Evolutionary conservation across 2,797 vertebrate genomes (phyloP), one percentile per base, ranked within the genome.

Genomic region (Falco novaeseelandiae): DNA sequence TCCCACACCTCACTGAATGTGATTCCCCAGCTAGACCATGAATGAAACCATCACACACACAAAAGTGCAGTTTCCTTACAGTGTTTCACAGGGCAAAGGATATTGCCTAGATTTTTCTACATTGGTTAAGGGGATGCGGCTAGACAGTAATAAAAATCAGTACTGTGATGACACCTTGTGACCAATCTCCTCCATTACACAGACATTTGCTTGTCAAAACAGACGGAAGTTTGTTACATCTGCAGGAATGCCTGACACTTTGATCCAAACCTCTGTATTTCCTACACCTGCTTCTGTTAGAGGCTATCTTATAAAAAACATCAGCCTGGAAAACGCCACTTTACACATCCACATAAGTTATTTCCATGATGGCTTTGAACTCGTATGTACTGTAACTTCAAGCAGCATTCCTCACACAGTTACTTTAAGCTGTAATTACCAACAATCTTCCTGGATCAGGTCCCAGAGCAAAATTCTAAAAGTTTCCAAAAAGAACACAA

Each of bases 81-180:
- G 23, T 1, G 1, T 42, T 74, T 42, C 40, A 58, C 6, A 29
- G 9, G 32, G 15, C 14, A 87, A 62, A 82, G 10, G 26, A 2
- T 49, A 48, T 44, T 74, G 48, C 32, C n/a, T 29, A 34, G 14
- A 34, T n/a, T 67, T 61, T n/a, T 51, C 27, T 32, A 5, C 11
- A n/a, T 49, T 12, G 66, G 30, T 14, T 48, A 34, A 10, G n/a
- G 4, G 18, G 51, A 55, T 52, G 14, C 3, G 10, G 38, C 52
- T 32, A 58, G 16, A 36, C 0, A 0, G 10, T 71, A 72, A 52
- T 2, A 32, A 85, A 80, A 85, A 59, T 46, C 69, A 82, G 76
- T 65, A 76, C 62, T 89, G 73, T 95, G 95, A 65, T 80, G 96
- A 98, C 97, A 97, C 87, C 97, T 97, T 97, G 95, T 97, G 97